Percentiles rank a stretch among this genome's conserved stretches.
These are phyloP conservation scores for Melanostoma scalare DNA, from an alignment of 2,888 invertebrate species.

Conservation along the genomic window DNA sequence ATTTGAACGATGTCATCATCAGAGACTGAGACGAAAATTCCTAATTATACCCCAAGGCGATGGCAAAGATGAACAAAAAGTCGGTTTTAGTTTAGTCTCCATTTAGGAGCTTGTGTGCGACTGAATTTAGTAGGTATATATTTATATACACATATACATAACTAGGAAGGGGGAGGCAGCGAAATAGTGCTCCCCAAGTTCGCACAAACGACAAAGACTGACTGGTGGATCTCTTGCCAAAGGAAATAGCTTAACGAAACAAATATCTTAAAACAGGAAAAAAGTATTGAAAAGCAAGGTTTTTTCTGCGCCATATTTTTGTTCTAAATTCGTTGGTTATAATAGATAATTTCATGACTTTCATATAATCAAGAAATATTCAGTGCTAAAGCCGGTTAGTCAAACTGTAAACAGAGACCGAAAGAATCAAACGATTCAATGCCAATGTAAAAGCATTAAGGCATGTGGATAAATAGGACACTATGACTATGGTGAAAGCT, in stretches of 20 bases:
- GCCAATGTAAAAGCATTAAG: conserved; percentile 14
- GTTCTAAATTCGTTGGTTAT: not conserved
- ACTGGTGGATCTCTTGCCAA: conserved; percentile 4
- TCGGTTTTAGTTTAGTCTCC: conserved; percentile 27
- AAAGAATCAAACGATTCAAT: conserved; percentile 24
- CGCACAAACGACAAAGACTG: not conserved
- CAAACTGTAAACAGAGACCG: conserved; percentile 12
- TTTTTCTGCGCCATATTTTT: not conserved
- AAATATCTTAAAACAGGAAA: conserved; percentile 8
- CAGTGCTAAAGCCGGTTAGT: conserved; percentile 42
- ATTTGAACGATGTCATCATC: conserved; percentile 69
- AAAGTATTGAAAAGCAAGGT: not conserved
- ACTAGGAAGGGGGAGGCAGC: no score
- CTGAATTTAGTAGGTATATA: not conserved
- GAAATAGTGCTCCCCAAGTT: not conserved
- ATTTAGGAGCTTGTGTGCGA: conserved; percentile 11
- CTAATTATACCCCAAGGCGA: conserved; percentile 52
- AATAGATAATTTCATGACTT: conserved; percentile 43
- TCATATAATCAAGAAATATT: conserved; percentile 51
- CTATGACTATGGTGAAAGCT: conserved; percentile 16
- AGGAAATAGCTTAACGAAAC: conserved; percentile 17
- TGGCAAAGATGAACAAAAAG: conserved; percentile 21
- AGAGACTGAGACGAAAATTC: conserved; percentile 50
- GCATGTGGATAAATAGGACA: conserved; percentile 15
- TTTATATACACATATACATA: not conserved